phyloP scores from a whole-genome alignment of 2,888 invertebrate species.

The Galeopsomyia nigrocyanea region DNA sequence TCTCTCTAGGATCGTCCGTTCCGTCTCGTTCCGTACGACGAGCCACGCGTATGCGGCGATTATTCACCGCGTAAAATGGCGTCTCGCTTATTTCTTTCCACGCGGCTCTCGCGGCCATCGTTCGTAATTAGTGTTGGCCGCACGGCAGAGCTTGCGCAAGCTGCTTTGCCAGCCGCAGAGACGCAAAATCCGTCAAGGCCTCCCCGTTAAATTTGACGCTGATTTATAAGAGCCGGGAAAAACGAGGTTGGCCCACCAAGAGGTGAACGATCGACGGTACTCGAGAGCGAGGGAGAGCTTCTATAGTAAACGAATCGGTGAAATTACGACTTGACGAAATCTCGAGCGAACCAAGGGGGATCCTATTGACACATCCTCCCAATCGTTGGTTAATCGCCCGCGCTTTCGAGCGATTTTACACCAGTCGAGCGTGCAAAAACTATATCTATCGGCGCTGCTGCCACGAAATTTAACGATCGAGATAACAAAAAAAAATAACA shows the following conservation, averaged over 20 bases:
- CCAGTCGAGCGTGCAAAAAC: constrained; percentile 31
- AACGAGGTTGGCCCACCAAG: constrained; percentile 8
- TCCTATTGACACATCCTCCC: constrained; percentile 42
- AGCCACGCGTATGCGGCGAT: constrained; percentile 10
- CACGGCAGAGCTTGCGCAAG: constrained; percentile 8
- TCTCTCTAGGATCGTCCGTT: constrained; percentile 21
- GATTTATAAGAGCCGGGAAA: constrained; percentile 14
- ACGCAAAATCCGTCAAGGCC: constrained; percentile 8
- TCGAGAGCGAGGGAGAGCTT: constrained; percentile 34
- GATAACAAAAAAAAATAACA: constrained; percentile 20
- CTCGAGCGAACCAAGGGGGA: constrained; percentile 18
- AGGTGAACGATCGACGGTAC: constrained; percentile 18
- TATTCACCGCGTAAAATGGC: constrained; percentile 34
- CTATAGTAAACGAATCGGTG: constrained; percentile 39
- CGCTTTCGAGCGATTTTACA: constrained; percentile 35
- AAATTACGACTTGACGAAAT: constrained; percentile 47
- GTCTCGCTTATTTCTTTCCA: not conserved
- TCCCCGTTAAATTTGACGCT: constrained; percentile 1
- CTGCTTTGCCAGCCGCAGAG: not conserved
- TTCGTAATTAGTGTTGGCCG: too few relatives aligned
- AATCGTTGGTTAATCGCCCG: constrained; percentile 34
- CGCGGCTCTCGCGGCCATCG: too few relatives aligned
- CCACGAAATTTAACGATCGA: too few relatives aligned
- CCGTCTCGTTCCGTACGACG: constrained; percentile 35
- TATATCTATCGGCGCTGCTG: too few relatives aligned